Evolutionary conservation across 1,140 invertebrate genomes (phyloP), one percentile per base, ranked within the genome.

Genomic region (Tribolium madens): DNA sequence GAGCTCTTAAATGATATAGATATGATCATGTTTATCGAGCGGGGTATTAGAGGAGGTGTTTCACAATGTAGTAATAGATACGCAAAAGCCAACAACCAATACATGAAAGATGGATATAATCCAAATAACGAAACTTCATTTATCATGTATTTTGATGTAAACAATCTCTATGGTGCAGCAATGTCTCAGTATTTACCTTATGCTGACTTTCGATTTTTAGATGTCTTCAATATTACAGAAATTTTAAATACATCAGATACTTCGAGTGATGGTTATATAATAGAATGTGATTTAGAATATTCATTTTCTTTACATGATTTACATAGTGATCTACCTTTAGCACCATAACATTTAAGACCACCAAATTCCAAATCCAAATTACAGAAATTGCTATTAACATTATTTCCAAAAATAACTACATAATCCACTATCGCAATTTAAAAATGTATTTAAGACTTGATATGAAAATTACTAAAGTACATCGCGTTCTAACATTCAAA

Each of bases 141-240:
- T 26, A 3, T 26, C 21, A 26, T 26, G 21, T 26, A 26, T 26
- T 26, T 26, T 26, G 21, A 90, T 87, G 85, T 82, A 2, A 89
- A 88, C 81, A 89, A 90, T 84, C 80, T 89, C 52, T 91, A 91
- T 85, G 89, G 88, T 7, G 85, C 79, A 71, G 85, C 85, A 7
- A 88, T 90, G 87, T 85, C 80, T 13, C 80, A 86, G 77, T 80
- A 76, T 75, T 80, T 89, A 46, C 87, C 88, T 13, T 79, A 77
- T 14, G 76, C 73, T 26, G 77, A 82, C 31, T 90, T 89, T 84
- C 57, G 87, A 79, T 90, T 87, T 86, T 60, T 81, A 46, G 48
- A 80, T 2, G 21, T 4, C 21, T 26, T 26, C 81, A 83, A 87
- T 81, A 83, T 86, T 79, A 36, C 78, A 52, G 70, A 81, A 74